phyloP scores from a whole-genome alignment of 2,113 vertebrate genomes.

The Chionodraco myersi region DNA sequence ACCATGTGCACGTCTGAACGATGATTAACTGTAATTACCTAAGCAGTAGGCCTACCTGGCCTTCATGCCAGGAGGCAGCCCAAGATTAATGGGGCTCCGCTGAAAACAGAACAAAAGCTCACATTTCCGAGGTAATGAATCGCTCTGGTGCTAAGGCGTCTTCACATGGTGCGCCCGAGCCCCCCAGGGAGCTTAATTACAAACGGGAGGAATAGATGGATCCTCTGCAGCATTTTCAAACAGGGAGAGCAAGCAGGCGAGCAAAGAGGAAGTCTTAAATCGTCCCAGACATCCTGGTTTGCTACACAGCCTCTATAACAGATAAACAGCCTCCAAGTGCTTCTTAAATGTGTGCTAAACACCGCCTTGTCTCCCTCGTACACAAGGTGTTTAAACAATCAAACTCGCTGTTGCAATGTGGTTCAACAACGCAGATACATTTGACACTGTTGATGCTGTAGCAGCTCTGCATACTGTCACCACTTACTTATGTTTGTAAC shows the following conservation, averaged over 20 bases:
- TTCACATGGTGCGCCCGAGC: slow-evolving; percentile 55
- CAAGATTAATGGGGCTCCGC: slow-evolving; percentile 75
- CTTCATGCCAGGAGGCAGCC: slow-evolving; percentile 71
- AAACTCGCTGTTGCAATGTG: background rate
- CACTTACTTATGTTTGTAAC: no score
- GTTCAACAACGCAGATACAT: slow-evolving; percentile 15
- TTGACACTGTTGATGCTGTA: background rate
- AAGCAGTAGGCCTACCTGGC: slow-evolving; percentile 65
- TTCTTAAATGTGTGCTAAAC: slow-evolving; percentile 53
- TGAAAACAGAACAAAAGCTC: slow-evolving; percentile 79
- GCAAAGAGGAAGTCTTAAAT: slow-evolving; percentile 71
- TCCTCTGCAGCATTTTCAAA: slow-evolving; percentile 64
- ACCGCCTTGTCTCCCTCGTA: slow-evolving; percentile 25
- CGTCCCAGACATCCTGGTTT: slow-evolving; percentile 66
- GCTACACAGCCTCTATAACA: slow-evolving; percentile 41
- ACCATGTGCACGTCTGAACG: slow-evolving; percentile 68
- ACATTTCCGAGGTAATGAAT: slow-evolving; percentile 77
- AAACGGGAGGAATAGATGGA: slow-evolving; percentile 55
- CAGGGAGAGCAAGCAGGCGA: slow-evolving; percentile 24
- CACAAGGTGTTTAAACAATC: slow-evolving; percentile 39
- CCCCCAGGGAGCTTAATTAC: slow-evolving; percentile 67
- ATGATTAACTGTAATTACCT: slow-evolving; percentile 81
- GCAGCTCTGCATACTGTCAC: no score
- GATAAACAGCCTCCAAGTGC: slow-evolving; percentile 60
- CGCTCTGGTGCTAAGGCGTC: slow-evolving; percentile 64